Percentiles rank a stretch among this genome's conserved stretches.
Evolutionary conservation across 1,140 invertebrate genomes (phyloP).

Genomic region (Eriosoma lanigerum): DNA sequence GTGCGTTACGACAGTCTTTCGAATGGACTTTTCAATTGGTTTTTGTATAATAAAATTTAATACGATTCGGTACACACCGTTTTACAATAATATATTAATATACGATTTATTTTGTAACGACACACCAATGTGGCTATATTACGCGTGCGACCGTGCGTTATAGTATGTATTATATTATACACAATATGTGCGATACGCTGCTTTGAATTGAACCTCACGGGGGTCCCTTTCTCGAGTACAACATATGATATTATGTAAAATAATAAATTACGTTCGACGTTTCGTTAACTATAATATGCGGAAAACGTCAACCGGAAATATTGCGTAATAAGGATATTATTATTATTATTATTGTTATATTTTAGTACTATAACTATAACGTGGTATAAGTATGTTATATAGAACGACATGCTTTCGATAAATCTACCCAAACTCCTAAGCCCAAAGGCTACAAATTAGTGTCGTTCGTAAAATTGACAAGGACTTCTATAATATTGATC

Average conservation of each 20-base stretch:
- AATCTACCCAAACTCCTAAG: too few relatives aligned
- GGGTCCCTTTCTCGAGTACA: background rate
- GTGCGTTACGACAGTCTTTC: background rate
- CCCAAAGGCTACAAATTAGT: too few relatives aligned
- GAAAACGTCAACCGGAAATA: constrained; percentile 32
- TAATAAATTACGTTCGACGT: too few relatives aligned
- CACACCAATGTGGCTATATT: background rate
- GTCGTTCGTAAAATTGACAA: too few relatives aligned
- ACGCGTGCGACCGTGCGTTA: too few relatives aligned
- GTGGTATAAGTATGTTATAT: too few relatives aligned
- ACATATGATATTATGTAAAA: background rate
- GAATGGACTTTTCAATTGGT: constrained; percentile 27
- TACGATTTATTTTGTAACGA: constrained; percentile 25
- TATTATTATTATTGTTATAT: too few relatives aligned
- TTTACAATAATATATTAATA: background rate
- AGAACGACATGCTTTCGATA: too few relatives aligned
- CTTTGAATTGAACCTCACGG: constrained; percentile 6
- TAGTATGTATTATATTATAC: background rate
- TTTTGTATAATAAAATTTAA: constrained; percentile 25
- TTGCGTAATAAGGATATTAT: background rate
- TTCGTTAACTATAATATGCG: background rate
- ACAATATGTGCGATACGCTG: background rate
- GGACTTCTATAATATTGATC: too few relatives aligned
- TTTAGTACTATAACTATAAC: too few relatives aligned
- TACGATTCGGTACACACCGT: constrained; percentile 23